Evolutionary conservation across 2,797 vertebrate species (phyloP).

Genomic region (Megaceryle alcyon): DNA sequence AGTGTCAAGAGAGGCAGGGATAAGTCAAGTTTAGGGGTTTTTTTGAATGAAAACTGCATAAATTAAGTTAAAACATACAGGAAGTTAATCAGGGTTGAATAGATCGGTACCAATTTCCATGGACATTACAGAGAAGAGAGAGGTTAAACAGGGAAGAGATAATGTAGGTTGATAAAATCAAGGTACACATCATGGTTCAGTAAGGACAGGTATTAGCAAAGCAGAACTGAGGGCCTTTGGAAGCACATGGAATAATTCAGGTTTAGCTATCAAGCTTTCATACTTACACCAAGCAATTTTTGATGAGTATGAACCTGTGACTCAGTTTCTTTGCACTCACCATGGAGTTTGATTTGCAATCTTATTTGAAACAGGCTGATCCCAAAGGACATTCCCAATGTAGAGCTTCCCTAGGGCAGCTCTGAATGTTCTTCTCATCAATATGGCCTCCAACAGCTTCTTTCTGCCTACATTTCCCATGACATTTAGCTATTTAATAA

Average conservation of each 20-base stretch:
- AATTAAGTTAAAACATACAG: background rate
- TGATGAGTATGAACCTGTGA: background rate
- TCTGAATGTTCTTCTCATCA: background rate
- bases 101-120: background rate
- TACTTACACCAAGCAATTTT: background rate
- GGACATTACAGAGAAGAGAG: background rate
- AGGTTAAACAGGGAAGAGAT: background rate
- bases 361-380: background rate
- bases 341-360: background rate
- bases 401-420: background rate
- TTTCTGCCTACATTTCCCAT: background rate
- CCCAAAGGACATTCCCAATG: background rate
- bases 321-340: background rate
- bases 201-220: background rate
- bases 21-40: background rate
- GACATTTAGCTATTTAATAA: background rate
- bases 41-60: background rate
- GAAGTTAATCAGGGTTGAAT: background rate
- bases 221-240: background rate
- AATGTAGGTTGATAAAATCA: background rate
- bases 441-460: background rate
- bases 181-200: background rate
- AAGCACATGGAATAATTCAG: accelerated
- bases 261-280: background rate
- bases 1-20: background rate